Conservation (phyloP, 2,888 invertebrate genomes). For the Pycnomerus fuliginosus region DNA sequence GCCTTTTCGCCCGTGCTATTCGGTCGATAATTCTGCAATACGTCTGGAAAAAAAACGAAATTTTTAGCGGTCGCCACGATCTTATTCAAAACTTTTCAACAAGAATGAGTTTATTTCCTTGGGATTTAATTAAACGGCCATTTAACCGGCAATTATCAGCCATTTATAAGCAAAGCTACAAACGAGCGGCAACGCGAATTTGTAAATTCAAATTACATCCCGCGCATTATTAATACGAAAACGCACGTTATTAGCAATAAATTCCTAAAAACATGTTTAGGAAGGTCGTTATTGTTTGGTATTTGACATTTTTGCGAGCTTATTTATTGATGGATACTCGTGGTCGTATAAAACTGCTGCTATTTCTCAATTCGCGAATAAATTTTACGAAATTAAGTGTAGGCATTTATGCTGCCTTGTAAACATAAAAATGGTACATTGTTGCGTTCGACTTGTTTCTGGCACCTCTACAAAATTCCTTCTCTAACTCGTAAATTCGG, state of each 20-base stretch:
- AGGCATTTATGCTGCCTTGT: conserved; percentile 17
- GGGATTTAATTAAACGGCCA: conserved; percentile 19
- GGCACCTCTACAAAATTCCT: too few relatives aligned
- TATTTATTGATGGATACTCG: conserved; percentile 10
- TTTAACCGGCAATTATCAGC: conserved; percentile 20
- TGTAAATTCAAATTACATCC: conserved; percentile 18
- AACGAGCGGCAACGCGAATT: conserved; percentile 12
- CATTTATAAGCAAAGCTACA: conserved; percentile 19
- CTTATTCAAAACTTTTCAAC: too few relatives aligned
- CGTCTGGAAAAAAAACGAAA: too few relatives aligned
- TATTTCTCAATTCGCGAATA: conserved; percentile 8
- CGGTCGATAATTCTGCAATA: too few relatives aligned
- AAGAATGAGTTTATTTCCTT: conserved; percentile 14
- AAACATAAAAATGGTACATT: conserved; percentile 17
- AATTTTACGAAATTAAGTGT: conserved; percentile 14
- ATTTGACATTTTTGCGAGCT: conserved; percentile 17
- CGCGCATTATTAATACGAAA: conserved; percentile 14
- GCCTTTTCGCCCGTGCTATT: too few relatives aligned
- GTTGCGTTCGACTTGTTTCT: too few relatives aligned
- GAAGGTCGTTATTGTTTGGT: conserved; percentile 18
- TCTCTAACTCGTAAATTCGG: too few relatives aligned
- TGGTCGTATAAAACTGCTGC: conserved; percentile 7
- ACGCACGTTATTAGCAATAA: conserved; percentile 18
- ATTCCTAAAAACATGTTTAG: conserved; percentile 17
- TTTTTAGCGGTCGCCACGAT: too few relatives aligned